Base-by-base conservation (phyloP, 2,888 invertebrate species). In the Uropetala carovei region DNA sequence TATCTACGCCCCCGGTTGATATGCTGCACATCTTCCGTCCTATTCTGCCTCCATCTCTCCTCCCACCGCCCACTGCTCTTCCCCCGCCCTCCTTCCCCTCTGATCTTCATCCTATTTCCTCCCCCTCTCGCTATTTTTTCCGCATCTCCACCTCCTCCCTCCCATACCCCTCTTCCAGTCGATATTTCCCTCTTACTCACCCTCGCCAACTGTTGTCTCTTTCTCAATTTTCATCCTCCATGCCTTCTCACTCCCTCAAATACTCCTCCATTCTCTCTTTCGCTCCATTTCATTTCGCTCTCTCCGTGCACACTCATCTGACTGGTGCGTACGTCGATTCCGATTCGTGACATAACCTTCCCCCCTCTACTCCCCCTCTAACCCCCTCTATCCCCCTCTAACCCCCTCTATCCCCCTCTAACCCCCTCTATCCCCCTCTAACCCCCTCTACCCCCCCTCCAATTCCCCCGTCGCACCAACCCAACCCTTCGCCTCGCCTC, bases 21-120 rank as follows among this genome's bases (percentile, higher is more conserved):
- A 56, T 43, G 75, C 75, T 75, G 75, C 75, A 75, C 75, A 75
- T 93, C 92, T 93, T 92, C 92, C 92, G 92, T 92, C 83, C 92
- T 92, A 75, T 92, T 93, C 92, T 93, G 92, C 92, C 93, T 92
- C 92, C 92, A 86, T 92, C 92, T 85, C 91, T 83, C 83, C 92
- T 75, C 64, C 92, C 91, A 81, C 75, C 92, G 92, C 81, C 92
- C 91, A 86, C 92, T 92, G 91, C 91, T 92, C 86, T 93, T 93
- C 93, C 93, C 93, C 75, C 92, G 92, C 81, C 92, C 91, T 92
- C 86, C 92, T 93, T 92, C 93, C 93, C 84, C 93, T 93, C 93
- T 75, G 93, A 93, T 93, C 92, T 22, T 22, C 92, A 60, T 68
- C 83, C 60, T 91, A 91, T 27, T 60, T 59, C 82, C 57, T 57